Evolutionary conservation across 2,888 invertebrate genomes (phyloP).

Genomic region (Norana najaformis): DNA sequence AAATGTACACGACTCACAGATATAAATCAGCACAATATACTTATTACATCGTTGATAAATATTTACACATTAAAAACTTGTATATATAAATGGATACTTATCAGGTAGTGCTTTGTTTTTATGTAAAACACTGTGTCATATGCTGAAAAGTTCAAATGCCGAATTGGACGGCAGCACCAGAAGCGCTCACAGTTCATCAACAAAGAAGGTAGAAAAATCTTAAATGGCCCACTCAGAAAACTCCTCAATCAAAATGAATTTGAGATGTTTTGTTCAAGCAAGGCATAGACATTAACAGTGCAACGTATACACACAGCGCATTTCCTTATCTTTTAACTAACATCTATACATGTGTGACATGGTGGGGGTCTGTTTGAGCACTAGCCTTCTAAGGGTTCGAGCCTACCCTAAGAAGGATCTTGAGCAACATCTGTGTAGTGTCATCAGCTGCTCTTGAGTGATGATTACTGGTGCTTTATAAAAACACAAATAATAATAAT

Average conservation of each 20-base stretch:
- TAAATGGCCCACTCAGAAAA: not conserved
- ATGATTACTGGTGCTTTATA: not conserved
- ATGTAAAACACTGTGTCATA: not conserved
- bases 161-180: constrained; percentile 13
- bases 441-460: not conserved
- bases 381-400: not conserved
- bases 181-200: not conserved
- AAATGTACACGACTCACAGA: not conserved
- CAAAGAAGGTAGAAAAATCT: not conserved
- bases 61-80: constrained; percentile 13
- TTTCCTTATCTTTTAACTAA: not conserved
- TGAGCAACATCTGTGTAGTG: not conserved
- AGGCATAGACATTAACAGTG: not conserved
- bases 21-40: not conserved
- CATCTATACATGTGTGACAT: not conserved
- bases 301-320: not conserved
- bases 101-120: not conserved
- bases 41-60: not conserved
- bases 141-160: not conserved
- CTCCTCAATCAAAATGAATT: not conserved
- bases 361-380: not conserved
- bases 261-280: not conserved
- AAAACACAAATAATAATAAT: not conserved
- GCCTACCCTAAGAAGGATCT: not conserved
- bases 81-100: not conserved